Evolutionary conservation across 2,888 invertebrate species (phyloP).

Genomic region (Mantis religiosa): DNA sequence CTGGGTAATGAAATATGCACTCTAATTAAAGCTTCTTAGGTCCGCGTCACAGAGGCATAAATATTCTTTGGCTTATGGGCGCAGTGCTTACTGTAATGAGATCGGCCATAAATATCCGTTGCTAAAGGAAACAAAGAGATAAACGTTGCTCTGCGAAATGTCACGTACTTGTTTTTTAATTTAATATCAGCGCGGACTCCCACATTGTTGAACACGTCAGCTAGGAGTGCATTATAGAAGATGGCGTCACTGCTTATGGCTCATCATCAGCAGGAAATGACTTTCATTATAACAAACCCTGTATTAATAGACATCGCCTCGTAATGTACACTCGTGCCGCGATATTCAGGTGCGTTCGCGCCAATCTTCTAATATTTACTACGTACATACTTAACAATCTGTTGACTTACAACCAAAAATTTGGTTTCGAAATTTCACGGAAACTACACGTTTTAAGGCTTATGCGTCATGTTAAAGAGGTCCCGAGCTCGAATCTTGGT

Average conservation of each 20-base stretch:
- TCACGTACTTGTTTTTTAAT: not conserved
- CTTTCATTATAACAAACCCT: too few relatives aligned
- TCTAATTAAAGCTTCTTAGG: not conserved
- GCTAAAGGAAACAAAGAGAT: not conserved
- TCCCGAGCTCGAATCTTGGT: too few relatives aligned
- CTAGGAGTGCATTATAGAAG: not conserved
- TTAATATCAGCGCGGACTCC: not conserved
- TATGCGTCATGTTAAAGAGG: too few relatives aligned
- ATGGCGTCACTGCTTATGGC: not conserved
- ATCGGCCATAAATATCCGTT: not conserved
- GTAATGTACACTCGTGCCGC: too few relatives aligned
- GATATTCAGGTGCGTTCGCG: too few relatives aligned
- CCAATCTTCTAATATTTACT: too few relatives aligned
- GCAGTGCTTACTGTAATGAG: not conserved
- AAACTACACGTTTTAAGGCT: too few relatives aligned
- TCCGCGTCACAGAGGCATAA: not conserved
- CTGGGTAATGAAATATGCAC: not conserved
- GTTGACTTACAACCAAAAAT: too few relatives aligned
- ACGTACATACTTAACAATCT: too few relatives aligned
- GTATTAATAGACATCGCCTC: too few relatives aligned
- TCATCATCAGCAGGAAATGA: not conserved
- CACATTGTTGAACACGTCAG: not conserved
- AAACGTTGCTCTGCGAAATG: not conserved
- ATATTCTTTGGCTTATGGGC: not conserved
- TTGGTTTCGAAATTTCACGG: too few relatives aligned